phyloP scores from a whole-genome alignment of 2,113 vertebrate species.

The Gasterosteus aculeatus region DNA sequence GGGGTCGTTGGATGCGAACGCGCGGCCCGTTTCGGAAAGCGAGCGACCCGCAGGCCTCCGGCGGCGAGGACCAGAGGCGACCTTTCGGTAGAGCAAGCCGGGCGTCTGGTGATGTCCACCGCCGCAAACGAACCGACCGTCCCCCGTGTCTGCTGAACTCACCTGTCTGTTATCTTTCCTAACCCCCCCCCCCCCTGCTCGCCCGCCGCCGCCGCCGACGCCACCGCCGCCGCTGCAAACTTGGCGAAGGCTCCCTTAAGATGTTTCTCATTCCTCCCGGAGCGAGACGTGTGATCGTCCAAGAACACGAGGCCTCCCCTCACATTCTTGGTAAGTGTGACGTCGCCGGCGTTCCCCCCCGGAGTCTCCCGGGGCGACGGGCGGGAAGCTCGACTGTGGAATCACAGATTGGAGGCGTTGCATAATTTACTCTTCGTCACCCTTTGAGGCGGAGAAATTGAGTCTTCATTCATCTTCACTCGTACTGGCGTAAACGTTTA shows the following conservation, averaged over 20 bases:
- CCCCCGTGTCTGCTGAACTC: slow-evolving; percentile 65
- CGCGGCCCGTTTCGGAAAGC: slow-evolving; percentile 46
- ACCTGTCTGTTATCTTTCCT: slow-evolving; percentile 82
- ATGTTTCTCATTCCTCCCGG: slow-evolving; percentile 98
- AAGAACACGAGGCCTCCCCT: slow-evolving; percentile 97
- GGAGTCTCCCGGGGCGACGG: neutral
- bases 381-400: neutral
- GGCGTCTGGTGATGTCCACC: slow-evolving; percentile 75
- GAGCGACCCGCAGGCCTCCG: no score
- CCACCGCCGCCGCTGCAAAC: slow-evolving; percentile 71
- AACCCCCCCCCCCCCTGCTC: slow-evolving; percentile 33
- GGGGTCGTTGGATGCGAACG: slow-evolving; percentile 40
- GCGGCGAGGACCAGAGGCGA: no score
- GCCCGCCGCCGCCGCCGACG: neutral
- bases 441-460: slow-evolving; percentile 4
- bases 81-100: slow-evolving; percentile 63
- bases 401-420: slow-evolving; percentile 23
- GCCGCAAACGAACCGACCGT: slow-evolving; percentile 70
- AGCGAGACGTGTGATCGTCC: slow-evolving; percentile 97
- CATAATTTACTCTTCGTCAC: slow-evolving; percentile 33
- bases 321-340: slow-evolving; percentile 98
- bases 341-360: neutral
- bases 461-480: slow-evolving; percentile 6
- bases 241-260: slow-evolving; percentile 97
- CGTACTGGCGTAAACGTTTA: no score